These are phyloP conservation scores for Hermodice carunculata DNA, from an alignment of 2,888 invertebrate species.

Conservation along the genomic window DNA sequence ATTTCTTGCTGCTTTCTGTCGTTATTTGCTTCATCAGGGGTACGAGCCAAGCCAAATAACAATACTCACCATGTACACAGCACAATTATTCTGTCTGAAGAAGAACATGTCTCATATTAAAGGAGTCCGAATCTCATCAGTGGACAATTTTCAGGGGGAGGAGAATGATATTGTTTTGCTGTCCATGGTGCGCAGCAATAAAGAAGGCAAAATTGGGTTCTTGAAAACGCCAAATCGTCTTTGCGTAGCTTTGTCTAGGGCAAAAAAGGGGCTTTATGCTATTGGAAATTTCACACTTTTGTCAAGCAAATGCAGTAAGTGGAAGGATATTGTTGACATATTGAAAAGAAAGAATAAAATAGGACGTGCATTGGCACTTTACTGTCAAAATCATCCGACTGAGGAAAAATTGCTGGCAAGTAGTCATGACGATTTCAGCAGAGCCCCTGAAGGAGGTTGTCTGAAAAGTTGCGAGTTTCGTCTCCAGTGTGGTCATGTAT, in stretches of 20 bases:
- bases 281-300: constrained; percentile 61
- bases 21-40: constrained; percentile 62
- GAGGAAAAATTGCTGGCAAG: background rate
- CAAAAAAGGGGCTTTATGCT: constrained; percentile 63
- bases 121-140: constrained; percentile 51
- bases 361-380: constrained; percentile 31
- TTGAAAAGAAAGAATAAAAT: constrained; percentile 6
- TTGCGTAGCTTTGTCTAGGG: constrained; percentile 66
- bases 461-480: constrained; percentile 72
- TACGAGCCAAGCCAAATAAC: constrained; percentile 59
- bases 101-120: constrained; percentile 53
- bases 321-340: constrained; percentile 24
- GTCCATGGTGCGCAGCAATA: constrained; percentile 66
- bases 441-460: constrained; percentile 74
- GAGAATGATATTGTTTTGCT: constrained; percentile 68
- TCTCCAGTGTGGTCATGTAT: constrained; percentile 77
- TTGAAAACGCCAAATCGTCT: constrained; percentile 60
- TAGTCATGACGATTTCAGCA: constrained; percentile 34
- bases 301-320: constrained; percentile 17
- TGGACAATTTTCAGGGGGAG: constrained; percentile 67
- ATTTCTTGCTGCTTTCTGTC: constrained; percentile 52
- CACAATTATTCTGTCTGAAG: constrained; percentile 55
- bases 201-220: constrained; percentile 60
- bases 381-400: constrained; percentile 55
- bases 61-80: constrained; percentile 63